Percentiles rank a stretch among this genome's conserved stretches.
Conservation (phyloP, 2,797 vertebrate genomes). For the Poliocrania exsul region DNA sequence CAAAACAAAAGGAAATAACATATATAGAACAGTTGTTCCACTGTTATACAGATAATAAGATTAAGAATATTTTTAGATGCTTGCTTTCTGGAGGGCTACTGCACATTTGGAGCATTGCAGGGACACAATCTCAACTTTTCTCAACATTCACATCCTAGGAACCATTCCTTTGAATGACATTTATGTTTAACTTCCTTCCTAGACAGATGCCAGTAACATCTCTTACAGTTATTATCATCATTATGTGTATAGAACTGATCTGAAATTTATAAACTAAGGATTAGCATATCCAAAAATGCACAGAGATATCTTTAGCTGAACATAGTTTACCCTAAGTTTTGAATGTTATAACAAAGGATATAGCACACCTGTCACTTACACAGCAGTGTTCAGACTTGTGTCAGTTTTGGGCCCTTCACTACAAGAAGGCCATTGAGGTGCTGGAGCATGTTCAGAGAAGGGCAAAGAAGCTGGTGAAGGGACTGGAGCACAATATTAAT, state of each 20-base stretch:
- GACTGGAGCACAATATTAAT: background rate
- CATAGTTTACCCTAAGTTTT: background rate
- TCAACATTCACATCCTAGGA: background rate
- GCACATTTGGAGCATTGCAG: background rate
- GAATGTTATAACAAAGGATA: background rate
- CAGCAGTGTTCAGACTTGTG: background rate
- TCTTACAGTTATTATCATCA: background rate
- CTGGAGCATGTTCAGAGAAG: background rate
- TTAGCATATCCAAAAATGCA: background rate
- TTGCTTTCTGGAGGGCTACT: background rate
- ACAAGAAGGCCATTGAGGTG: no score
- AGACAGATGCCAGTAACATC: background rate
- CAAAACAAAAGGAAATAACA: background rate
- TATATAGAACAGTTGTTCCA: background rate
- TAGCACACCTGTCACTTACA: background rate
- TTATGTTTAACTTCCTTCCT: background rate
- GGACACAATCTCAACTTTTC: background rate
- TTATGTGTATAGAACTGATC: background rate
- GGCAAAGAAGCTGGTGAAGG: background rate
- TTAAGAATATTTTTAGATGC: background rate
- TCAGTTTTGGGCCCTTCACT: background rate
- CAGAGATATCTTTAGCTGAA: background rate
- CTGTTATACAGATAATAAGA: background rate
- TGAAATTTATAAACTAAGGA: background rate
- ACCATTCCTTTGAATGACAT: background rate